phyloP scores from a whole-genome alignment of 2,888 invertebrate species.

The Drosophila recens region DNA sequence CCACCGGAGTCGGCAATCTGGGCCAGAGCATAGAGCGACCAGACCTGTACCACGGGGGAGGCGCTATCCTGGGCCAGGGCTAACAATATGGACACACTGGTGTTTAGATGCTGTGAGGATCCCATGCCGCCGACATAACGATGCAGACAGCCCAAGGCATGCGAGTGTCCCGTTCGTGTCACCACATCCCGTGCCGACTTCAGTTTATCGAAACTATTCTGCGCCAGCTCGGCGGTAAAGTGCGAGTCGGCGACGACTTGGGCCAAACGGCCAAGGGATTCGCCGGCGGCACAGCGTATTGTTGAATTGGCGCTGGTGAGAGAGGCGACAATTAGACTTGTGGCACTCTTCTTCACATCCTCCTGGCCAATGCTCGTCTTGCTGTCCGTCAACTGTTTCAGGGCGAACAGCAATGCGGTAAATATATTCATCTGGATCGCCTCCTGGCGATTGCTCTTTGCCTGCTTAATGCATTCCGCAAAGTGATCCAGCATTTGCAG shows the following conservation, averaged over 20 bases:
- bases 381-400: conserved; percentile 94
- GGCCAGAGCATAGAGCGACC: conserved; percentile 98
- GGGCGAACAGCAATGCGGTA: conserved; percentile 95
- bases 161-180: conserved; percentile 93
- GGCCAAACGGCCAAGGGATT: conserved; percentile 96
- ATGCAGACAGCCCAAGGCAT: conserved; percentile 98
- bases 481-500: conserved; percentile 99
- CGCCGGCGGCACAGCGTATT: conserved; percentile 97
- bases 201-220: conserved; percentile 94
- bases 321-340: conserved; percentile 92
- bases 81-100: conserved; percentile 96
- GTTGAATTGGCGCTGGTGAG: conserved; percentile 91
- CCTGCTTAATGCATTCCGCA: conserved; percentile 96
- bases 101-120: conserved; percentile 96
- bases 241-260: conserved; percentile 94
- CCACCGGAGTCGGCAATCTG: conserved; percentile 99
- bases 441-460: conserved; percentile 96
- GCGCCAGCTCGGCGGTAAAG: conserved; percentile 95
- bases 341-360: conserved; percentile 94
- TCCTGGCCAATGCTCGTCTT: conserved; percentile 95
- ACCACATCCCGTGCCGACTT: conserved; percentile 95
- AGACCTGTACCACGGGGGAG: conserved; percentile 98
- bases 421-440: conserved; percentile 98
- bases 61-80: conserved; percentile 97
- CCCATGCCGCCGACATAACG: conserved; percentile 98